Conservation (phyloP, 1,140 invertebrate genomes). For the Calycopis cecrops region DNA sequence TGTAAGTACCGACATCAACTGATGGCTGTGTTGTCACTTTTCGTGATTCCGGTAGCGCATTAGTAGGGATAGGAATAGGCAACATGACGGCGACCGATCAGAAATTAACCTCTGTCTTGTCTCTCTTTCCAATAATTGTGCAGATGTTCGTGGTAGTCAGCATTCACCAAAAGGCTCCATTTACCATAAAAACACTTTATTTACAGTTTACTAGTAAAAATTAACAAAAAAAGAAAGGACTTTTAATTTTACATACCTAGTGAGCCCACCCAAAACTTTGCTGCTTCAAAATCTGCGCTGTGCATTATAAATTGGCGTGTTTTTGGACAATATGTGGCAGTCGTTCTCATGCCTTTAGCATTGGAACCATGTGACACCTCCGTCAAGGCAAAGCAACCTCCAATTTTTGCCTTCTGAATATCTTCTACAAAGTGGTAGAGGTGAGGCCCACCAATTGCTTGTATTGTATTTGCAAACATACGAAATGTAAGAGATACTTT, state of each 20-base stretch:
- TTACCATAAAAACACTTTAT: neutral
- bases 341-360: conserved; percentile 87
- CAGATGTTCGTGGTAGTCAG: too few species aligned
- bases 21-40: too few species aligned
- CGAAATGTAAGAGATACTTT: conserved; percentile 78
- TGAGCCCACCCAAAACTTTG: conserved; percentile 89
- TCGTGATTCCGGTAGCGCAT: too few species aligned
- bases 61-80: too few species aligned
- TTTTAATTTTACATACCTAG: conserved; percentile 63
- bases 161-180: too few species aligned
- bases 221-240: too few species aligned
- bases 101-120: too few species aligned
- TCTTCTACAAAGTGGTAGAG: conserved; percentile 78
- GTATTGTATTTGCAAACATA: conserved; percentile 76
- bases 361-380: conserved; percentile 94
- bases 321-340: conserved; percentile 84
- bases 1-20: too few species aligned
- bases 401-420: conserved; percentile 74
- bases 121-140: too few species aligned
- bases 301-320: conserved; percentile 88
- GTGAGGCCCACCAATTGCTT: conserved; percentile 74
- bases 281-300: conserved; percentile 89
- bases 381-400: conserved; percentile 89
- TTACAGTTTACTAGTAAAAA: neutral
- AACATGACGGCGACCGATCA: too few species aligned